Evolutionary conservation across 2,797 vertebrate genomes (phyloP).

Genomic region (Tiaroga cobitis): DNA sequence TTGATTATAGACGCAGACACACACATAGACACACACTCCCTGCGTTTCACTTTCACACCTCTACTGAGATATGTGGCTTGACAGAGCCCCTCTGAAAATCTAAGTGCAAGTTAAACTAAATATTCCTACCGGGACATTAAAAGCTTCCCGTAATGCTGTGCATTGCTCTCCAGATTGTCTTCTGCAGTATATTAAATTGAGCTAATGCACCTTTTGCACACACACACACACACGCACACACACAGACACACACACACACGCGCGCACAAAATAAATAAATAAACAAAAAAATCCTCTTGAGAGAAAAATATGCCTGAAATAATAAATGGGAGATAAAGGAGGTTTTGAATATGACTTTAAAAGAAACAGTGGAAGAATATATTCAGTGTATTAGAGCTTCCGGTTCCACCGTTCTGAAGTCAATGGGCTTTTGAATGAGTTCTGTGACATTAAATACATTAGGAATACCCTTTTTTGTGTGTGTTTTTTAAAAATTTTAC

Average conservation of each 20-base stretch:
- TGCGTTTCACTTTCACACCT: background rate
- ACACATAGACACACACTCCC: conserved; percentile 35
- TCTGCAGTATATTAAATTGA: conserved; percentile 36
- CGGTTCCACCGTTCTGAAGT: too few species aligned
- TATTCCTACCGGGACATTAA: conserved; percentile 4
- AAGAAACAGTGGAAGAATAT: background rate
- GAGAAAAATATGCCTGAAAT: conserved; percentile 5
- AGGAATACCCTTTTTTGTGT: too few species aligned
- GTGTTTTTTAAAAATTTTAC: too few species aligned
- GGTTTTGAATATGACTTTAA: background rate
- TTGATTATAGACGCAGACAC: conserved; percentile 53
- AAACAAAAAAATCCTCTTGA: background rate
- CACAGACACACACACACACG: background rate
- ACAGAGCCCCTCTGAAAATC: conserved; percentile 9
- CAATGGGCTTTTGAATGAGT: too few species aligned
- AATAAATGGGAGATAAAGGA: conserved; percentile 2
- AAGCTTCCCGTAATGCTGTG: conserved; percentile 3
- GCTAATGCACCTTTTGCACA: conserved; percentile 22
- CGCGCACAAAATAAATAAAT: too few species aligned
- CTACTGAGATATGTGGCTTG: conserved; percentile 16
- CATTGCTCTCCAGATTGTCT: conserved; percentile 22
- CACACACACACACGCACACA: background rate
- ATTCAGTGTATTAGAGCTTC: too few species aligned
- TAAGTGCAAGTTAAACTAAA: conserved; percentile 17
- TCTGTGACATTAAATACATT: too few species aligned